phyloP scores from a whole-genome alignment of 2,888 invertebrate species.

The Phanerotoma sp. region DNA sequence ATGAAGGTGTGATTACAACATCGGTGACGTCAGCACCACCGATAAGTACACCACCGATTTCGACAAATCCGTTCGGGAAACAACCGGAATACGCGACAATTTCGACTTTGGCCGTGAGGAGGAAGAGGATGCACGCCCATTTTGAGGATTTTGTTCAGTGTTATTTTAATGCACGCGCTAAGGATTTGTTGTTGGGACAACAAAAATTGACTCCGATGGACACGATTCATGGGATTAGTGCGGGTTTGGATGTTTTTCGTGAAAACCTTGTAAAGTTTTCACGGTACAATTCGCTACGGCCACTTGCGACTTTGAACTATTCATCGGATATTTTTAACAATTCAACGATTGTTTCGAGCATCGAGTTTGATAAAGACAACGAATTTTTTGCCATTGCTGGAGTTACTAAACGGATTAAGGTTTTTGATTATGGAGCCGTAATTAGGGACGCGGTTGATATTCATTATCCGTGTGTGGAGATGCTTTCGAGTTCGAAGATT shows the following conservation, averaged over 20 bases:
- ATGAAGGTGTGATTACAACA: too few species aligned
- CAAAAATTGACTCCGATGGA: constrained; percentile 35
- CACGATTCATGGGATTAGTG: constrained; percentile 39
- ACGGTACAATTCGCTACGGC: constrained; percentile 73
- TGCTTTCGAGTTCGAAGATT: constrained; percentile 90
- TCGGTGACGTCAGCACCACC: too few species aligned
- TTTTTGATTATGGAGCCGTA: constrained; percentile 86
- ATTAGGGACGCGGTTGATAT: constrained; percentile 85
- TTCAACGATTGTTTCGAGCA: constrained; percentile 85
- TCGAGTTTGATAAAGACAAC: constrained; percentile 95
- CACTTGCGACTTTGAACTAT: constrained; percentile 85
- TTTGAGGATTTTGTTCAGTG: constrained; percentile 88
- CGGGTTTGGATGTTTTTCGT: constrained; percentile 73
- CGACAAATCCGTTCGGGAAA: constrained; percentile 35
- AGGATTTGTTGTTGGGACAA: constrained; percentile 68
- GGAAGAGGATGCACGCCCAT: constrained; percentile 78
- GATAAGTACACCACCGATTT: too few species aligned
- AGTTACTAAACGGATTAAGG: constrained; percentile 91
- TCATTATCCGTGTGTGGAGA: constrained; percentile 89
- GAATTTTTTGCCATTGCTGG: constrained; percentile 96
- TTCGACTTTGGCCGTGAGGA: constrained; percentile 66
- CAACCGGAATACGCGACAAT: constrained; percentile 38
- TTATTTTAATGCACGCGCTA: constrained; percentile 77
- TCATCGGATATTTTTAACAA: constrained; percentile 86
- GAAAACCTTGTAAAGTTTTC: constrained; percentile 87